Evolutionary conservation across 1,140 invertebrate species (phyloP), one percentile per base, ranked within the genome.

Genomic region (Cotesia chilonis): DNA sequence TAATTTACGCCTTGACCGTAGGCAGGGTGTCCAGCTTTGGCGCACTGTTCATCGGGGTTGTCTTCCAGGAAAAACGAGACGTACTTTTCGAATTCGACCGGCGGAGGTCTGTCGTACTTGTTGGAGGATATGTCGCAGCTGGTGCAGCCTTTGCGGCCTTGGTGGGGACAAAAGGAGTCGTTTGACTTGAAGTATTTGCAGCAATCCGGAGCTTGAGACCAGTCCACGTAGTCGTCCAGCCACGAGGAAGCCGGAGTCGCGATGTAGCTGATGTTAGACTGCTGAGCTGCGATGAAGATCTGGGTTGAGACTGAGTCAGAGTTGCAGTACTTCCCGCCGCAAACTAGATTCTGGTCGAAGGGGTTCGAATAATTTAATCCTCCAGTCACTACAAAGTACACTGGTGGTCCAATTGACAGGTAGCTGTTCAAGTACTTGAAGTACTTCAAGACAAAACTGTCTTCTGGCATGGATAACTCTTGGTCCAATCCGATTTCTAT

Each of bases 221-320:
- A 99, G 86, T 95, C 94, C 76, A 97, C 92, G 85, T 97, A 99
- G 86, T 99, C 97, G 83, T 99, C 98, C 57, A 99, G 81, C 98
- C 98, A 99, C 52, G 95, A 97, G 12, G 92, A 92, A 1, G 96
- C 91, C n/a, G 94, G 92, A 75, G 94, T 92, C 0, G 95, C 95
- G 74, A 99, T 93, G 75, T 94, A 97, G 0, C 96, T 93, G 70
- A 92, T 87, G 63, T 93, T 91, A 1, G 93, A 83, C 38, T 87
- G 82, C 79, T 91, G 89, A 1, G 94, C 91, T 2, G 96, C 94
- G 47, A 90, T 82, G 79, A 93, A 96, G 28, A 99, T 88, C 85
- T 98, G 96, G 14, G 93, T 92, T 0, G 92, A 87, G 0, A 99
- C 80, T 36, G 96, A 98, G 83, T 96, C 92, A 0, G 87, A 78